A percentile compares a stretch with the other conserved stretches of the same genome.
Conservation (phyloP, 2,888 invertebrate genomes). For the Melanargia galathea region DNA sequence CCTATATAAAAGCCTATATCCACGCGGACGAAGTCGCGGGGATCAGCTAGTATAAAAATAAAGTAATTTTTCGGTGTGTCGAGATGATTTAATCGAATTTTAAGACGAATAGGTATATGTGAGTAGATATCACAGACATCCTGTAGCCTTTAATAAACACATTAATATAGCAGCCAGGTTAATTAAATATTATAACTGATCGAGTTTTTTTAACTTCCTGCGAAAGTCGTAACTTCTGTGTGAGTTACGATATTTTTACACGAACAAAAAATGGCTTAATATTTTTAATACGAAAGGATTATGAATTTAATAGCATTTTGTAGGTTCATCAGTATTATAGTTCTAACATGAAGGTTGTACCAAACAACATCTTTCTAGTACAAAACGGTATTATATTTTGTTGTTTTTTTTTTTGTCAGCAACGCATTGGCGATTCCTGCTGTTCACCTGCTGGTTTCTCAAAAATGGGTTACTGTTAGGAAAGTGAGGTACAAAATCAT, state of each 20-base stretch:
- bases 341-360: too few relatives aligned
- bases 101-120: not conserved
- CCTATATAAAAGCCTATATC: too few relatives aligned
- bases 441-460: too few relatives aligned
- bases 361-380: too few relatives aligned
- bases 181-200: slow-evolving; percentile 5
- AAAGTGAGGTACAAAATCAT: not conserved
- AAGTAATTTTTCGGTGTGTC: not conserved
- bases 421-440: too few relatives aligned
- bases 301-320: too few relatives aligned
- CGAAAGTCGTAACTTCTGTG: not conserved
- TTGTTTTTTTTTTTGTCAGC: too few relatives aligned
- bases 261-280: not conserved
- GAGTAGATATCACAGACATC: not conserved
- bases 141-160: not conserved
- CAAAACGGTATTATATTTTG: too few relatives aligned
- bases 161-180: not conserved
- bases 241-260: not conserved
- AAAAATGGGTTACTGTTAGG: not conserved
- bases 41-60: too few relatives aligned
- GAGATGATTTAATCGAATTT: not conserved
- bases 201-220: slow-evolving; percentile 9
- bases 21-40: too few relatives aligned
- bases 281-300: too few relatives aligned
- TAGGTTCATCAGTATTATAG: too few relatives aligned